Evolutionary conservation across 2,113 vertebrate genomes (phyloP).

Genomic region (Motacilla alba): DNA sequence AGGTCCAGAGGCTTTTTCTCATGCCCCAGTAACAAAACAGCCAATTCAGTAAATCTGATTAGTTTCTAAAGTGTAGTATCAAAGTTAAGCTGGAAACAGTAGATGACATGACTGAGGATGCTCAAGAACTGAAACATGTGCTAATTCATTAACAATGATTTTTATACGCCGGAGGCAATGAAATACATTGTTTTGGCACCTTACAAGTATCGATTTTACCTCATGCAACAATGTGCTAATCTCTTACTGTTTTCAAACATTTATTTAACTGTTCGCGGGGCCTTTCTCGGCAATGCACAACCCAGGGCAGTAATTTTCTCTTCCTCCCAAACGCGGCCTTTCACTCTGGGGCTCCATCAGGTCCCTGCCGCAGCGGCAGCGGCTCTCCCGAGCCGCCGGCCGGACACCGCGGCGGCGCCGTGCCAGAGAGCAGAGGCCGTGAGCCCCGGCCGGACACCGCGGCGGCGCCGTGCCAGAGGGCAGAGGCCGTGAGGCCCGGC

Average conservation of each 20-base stretch:
- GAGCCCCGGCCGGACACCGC: too few relatives aligned
- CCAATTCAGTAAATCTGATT: not conserved
- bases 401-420: not conserved
- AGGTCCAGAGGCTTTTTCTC: not conserved
- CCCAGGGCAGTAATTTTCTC: accelerated
- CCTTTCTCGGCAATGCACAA: accelerated
- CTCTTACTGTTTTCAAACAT: accelerated
- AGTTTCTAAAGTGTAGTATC: accelerated
- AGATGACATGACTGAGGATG: not conserved
- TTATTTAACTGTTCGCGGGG: not conserved
- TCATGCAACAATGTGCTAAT: accelerated
- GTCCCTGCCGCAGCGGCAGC: accelerated
- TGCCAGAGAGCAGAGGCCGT: not conserved
- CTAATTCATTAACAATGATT: not conserved
- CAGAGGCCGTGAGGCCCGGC: too few relatives aligned
- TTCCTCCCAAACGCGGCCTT: not conserved
- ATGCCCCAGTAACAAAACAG: not conserved
- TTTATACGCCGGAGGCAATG: accelerated
- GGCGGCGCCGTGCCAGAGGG: too few relatives aligned
- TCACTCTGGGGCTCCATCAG: accelerated
- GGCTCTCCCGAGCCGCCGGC: not conserved
- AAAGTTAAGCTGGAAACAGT: not conserved
- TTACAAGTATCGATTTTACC: not conserved
- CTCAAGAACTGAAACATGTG: not conserved
- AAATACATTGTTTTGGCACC: accelerated